Conservation (phyloP, 1,140 invertebrate genomes). For the Dryas iulia region DNA sequence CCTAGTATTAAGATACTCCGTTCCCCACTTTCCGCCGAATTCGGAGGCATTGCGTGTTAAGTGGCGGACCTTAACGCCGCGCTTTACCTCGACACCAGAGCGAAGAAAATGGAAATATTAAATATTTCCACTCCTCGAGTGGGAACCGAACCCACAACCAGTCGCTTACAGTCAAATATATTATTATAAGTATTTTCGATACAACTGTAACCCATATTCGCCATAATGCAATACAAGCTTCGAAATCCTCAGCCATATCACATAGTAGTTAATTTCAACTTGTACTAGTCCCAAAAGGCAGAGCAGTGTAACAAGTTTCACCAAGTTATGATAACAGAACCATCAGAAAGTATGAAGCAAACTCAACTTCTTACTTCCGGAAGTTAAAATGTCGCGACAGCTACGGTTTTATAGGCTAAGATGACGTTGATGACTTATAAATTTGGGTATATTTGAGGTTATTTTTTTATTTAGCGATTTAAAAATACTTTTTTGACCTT, state of each 20-base stretch:
- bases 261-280: constrained; percentile 22
- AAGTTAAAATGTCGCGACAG: constrained; percentile 21
- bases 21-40: too few relatives aligned
- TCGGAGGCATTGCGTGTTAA: too few relatives aligned
- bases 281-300: constrained; percentile 20
- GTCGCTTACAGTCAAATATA: background rate
- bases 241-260: constrained; percentile 10
- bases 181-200: background rate
- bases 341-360: constrained; percentile 29
- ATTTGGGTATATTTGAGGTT: background rate
- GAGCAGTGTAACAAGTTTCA: constrained; percentile 27
- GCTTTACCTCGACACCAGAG: too few relatives aligned
- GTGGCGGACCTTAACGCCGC: too few relatives aligned
- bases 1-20: too few relatives aligned
- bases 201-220: background rate
- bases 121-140: too few relatives aligned
- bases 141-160: too few relatives aligned
- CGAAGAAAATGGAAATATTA: too few relatives aligned
- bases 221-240: background rate
- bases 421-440: background rate
- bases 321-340: constrained; percentile 32
- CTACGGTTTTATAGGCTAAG: constrained; percentile 10
- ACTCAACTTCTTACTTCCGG: constrained; percentile 22
- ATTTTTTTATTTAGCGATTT: too few relatives aligned
- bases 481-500: too few relatives aligned